A percentile compares a stretch with the other conserved stretches of the same genome.
Evolutionary conservation across 2,113 vertebrate genomes (phyloP).

Genomic region (Beaufortia kweichowensis): DNA sequence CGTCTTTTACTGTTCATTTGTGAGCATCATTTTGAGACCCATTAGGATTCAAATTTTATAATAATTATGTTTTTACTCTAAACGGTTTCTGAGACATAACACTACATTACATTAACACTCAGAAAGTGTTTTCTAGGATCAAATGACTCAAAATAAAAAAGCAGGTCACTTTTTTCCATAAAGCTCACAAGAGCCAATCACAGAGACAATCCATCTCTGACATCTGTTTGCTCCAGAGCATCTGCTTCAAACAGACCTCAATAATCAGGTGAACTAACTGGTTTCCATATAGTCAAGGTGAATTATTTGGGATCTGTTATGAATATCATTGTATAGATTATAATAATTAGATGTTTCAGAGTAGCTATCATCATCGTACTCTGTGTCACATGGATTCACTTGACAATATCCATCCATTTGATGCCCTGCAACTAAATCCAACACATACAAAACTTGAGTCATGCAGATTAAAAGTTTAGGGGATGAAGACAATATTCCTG

Average conservation of each 20-base stretch:
- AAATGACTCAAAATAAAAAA: too few species aligned
- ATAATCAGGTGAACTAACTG: constrained; percentile 2
- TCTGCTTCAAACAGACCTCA: constrained; percentile 33
- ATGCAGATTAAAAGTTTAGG: too few species aligned
- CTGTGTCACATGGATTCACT: constrained; percentile 3
- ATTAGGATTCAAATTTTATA: too few species aligned
- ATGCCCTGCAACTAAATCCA: too few species aligned
- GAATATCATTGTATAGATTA: constrained; percentile 33
- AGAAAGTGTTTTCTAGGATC: too few species aligned
- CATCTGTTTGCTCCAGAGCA: constrained; percentile 29
- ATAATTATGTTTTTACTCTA: too few species aligned
- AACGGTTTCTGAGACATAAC: too few species aligned
- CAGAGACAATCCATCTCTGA: constrained; percentile 67
- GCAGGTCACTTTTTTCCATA: constrained; percentile 36
- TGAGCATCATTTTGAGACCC: too few species aligned
- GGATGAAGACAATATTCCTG: too few species aligned
- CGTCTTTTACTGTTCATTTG: constrained; percentile 10
- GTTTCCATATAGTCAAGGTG: not conserved
- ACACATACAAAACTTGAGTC: too few species aligned
- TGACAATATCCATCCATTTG: too few species aligned
- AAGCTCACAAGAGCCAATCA: constrained; percentile 62
- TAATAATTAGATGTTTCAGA: constrained; percentile 17
- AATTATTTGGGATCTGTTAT: not conserved
- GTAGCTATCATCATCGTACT: constrained; percentile 7
- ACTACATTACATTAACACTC: too few species aligned